A percentile compares a stretch with the other conserved stretches of the same genome.
Conservation (phyloP, 2,113 vertebrate genomes). For the Corythoichthys haematopterus region DNA sequence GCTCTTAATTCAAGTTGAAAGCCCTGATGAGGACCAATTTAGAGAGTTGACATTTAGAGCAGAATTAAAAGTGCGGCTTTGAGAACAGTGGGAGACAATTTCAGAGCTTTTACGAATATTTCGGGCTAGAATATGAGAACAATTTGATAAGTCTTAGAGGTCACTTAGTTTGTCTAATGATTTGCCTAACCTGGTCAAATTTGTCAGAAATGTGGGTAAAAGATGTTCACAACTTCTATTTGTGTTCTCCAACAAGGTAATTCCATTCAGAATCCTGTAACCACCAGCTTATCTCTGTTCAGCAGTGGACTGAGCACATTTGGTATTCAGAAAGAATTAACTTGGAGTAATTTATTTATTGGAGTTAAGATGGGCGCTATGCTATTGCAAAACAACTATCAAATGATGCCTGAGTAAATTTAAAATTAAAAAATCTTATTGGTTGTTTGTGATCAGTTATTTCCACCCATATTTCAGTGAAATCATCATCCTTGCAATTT, state of each 20-base stretch:
- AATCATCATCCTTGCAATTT: no score
- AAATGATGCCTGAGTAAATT: no score
- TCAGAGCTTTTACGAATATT: slow-evolving; percentile 46
- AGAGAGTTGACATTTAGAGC: slow-evolving; percentile 65
- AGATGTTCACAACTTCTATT: slow-evolving; percentile 1
- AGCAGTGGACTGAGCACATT: slow-evolving; percentile 42
- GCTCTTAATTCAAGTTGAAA: slow-evolving; percentile 42
- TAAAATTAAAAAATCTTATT: no score
- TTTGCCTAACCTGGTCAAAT: slow-evolving; percentile 18
- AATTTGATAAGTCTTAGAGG: slow-evolving; percentile 5
- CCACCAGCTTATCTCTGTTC: slow-evolving; percentile 34
- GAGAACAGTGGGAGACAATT: slow-evolving; percentile 48
- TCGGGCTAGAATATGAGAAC: slow-evolving; percentile 23
- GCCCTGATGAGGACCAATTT: slow-evolving; percentile 32
- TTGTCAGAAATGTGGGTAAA: slow-evolving; percentile 26
- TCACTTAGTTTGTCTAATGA: slow-evolving; percentile 10
- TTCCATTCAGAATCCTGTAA: slow-evolving; percentile 28
- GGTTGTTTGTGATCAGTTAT: no score
- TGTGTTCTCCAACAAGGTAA: slow-evolving; percentile 26
- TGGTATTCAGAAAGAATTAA: not conserved
- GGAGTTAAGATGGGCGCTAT: no score
- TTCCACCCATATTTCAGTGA: no score
- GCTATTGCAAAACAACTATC: no score
- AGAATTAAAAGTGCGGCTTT: slow-evolving; percentile 47
- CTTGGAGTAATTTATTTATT: no score